Base-by-base conservation (phyloP, 2,113 vertebrate species). In the Xiphophorus maculatus region DNA sequence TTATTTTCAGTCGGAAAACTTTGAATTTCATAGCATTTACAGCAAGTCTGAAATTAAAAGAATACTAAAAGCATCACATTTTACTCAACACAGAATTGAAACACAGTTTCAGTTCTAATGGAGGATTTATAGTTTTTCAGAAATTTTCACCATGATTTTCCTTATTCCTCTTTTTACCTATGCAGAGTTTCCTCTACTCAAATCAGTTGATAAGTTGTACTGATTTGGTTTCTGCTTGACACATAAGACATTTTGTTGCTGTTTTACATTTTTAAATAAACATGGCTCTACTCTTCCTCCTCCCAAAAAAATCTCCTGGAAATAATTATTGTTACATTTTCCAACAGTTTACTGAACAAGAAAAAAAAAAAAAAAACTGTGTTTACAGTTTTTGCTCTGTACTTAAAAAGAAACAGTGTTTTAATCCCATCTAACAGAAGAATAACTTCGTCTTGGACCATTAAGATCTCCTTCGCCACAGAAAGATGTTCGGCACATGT, bases 401-500 rank as follows among this genome's bases (percentile, higher is more conserved):
- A 74, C 48, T 32, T 61, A 15, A 76, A 15, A 70, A 9, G 70
- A 60, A 9, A 67, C 12, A 58, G 12, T 27, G 12, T 29, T 27
- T 63, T 11, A 72, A 48, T 60, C 73, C 61, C 32, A 74, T 29
- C 33, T 28, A 40, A 51, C 28, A 80, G 37, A 48, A 76, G 69
- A 61, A 63, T 2, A n/a, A 35, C 35, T 27, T 77, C 3, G 61
- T 66, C 63, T 74, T 9, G 48, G 35, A 68, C 4, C 48, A 28
- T 5, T 75, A 66, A 82, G 19, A 82, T 5, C 32, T 3, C 80
- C 75, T 63, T 64, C 22, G 79, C 51, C 22, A 74, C 11, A 67
- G 10, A 79, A 32, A 79, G 25, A 74, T 17, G n/a, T 61, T 54
- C 54, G 76, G 54, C 70, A 33, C 74, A 79, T 71, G 67, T 88